Conservation (phyloP, 2,113 vertebrate species). For the Zootoca vivipara region DNA sequence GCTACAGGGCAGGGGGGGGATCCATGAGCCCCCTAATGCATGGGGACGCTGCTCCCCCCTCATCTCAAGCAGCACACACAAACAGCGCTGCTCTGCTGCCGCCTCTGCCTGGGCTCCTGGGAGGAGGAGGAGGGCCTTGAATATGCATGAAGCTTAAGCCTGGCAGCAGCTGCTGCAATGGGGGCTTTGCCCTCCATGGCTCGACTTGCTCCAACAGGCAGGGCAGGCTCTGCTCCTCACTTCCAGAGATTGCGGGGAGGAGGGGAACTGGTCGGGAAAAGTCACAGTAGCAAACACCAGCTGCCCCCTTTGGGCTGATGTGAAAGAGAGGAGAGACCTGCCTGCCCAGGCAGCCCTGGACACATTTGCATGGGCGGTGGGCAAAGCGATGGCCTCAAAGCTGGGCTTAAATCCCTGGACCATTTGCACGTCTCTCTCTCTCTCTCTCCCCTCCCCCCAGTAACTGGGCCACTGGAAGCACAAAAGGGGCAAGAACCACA, state of each 20-base stretch:
- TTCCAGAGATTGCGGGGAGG: no score
- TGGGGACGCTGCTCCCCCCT: not conserved
- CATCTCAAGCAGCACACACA: not conserved
- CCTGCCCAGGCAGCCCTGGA: not conserved
- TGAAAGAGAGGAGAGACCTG: not conserved
- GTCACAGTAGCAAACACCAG: not conserved
- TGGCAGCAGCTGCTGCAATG: not conserved
- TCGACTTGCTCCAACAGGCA: conserved; percentile 21
- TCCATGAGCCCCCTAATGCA: not conserved
- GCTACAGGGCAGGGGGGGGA: conserved; percentile 40
- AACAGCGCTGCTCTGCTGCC: conserved; percentile 19
- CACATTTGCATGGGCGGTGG: not conserved
- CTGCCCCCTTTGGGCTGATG: not conserved
- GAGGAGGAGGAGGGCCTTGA: conserved; percentile 63
- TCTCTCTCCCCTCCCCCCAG: not conserved
- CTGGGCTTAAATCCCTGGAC: not conserved
- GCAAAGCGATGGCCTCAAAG: not conserved
- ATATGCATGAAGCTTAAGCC: conserved; percentile 65
- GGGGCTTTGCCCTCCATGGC: not conserved
- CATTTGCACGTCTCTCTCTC: not conserved
- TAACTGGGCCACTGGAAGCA: no score
- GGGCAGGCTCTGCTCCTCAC: not conserved
- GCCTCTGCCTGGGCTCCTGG: conserved; percentile 51
- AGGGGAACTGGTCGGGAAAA: not conserved
- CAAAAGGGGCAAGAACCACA: not conserved